A percentile compares a stretch with the other conserved stretches of the same genome.
Conservation (phyloP, 2,113 vertebrate species). For the Odocoileus virginianus region DNA sequence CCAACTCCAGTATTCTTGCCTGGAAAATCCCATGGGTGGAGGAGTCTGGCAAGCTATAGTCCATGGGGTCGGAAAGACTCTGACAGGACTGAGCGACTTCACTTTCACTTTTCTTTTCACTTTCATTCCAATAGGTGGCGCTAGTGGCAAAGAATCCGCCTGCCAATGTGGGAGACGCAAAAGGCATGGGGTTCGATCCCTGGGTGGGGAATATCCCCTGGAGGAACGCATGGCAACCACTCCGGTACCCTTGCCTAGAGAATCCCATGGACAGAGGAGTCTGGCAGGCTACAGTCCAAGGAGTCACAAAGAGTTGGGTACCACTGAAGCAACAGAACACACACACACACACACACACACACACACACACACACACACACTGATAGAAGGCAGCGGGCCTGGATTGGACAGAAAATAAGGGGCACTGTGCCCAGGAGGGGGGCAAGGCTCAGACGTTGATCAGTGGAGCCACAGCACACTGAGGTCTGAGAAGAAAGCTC, state of each 20-base stretch:
- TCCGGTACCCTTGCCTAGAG: background rate
- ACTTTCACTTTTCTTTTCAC: background rate
- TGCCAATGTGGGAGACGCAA: background rate
- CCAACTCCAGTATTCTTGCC: background rate
- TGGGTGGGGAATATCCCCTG: background rate
- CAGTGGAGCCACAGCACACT: background rate
- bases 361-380: background rate
- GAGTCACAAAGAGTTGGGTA: background rate
- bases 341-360: too few relatives aligned
- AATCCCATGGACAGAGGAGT: background rate
- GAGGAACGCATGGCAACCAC: background rate
- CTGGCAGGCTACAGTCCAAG: background rate
- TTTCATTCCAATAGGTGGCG: background rate
- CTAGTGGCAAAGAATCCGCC: background rate
- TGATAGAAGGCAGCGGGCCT: background rate
- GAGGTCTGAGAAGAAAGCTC: background rate
- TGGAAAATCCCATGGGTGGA: background rate
- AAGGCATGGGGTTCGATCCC: background rate
- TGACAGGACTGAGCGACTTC: background rate
- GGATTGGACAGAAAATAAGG: background rate
- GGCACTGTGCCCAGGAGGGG: background rate
- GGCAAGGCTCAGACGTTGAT: background rate
- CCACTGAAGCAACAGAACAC: background rate
- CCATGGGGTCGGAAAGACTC: background rate
- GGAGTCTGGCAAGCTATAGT: background rate